Evolutionary conservation across 2,888 invertebrate genomes (phyloP), one percentile per base, ranked within the genome.

Genomic region (Andrena camellia): DNA sequence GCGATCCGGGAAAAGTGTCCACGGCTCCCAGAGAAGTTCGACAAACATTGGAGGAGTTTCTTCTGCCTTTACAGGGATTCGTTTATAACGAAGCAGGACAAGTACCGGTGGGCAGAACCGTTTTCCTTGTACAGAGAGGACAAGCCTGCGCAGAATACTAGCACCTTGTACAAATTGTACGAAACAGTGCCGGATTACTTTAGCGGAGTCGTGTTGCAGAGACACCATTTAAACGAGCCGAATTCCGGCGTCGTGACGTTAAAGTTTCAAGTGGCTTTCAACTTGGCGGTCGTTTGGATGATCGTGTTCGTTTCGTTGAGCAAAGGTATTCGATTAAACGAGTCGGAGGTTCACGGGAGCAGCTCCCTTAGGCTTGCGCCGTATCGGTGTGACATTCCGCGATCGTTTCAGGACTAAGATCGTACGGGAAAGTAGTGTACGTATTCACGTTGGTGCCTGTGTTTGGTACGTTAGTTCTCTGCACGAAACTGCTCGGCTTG

Each of bases 201-300:
- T 90, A 97, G 97, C 93, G 97, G 97, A 8, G 96, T 97, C 67
- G 98, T 98, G n/a, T 94, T 98, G 71, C 97, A 97, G 91, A 95
- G 97, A 69, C 94, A 94, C 84, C 94, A 94, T 76, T 91, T 94
- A 52, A 93, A 92, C 71, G 93, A 94, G 20, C 88, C 94, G 90
- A 95, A 93, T 88, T 92, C 88, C 74, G 96, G 97, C 33, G 96
- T 95, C 68, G 92, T 94, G 7, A 93, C 95, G 7, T 96, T 97
- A 78, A 97, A 97, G 94, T 98, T 98, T 94, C 97, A 98, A 95
- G 96, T 98, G 84, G 97, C 98, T 2, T 98, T 98, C 94, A 98
- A 98, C 94, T 95, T 98, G 93, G 97, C 97, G 0, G 97, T 98
- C 4, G 97, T 98, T 29, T 98, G 98, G 98, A 97, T 97, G 96